A percentile compares a stretch with the other conserved stretches of the same genome.
phyloP scores from a whole-genome alignment of 2,113 vertebrate genomes.

The Pungitius pungitius region DNA sequence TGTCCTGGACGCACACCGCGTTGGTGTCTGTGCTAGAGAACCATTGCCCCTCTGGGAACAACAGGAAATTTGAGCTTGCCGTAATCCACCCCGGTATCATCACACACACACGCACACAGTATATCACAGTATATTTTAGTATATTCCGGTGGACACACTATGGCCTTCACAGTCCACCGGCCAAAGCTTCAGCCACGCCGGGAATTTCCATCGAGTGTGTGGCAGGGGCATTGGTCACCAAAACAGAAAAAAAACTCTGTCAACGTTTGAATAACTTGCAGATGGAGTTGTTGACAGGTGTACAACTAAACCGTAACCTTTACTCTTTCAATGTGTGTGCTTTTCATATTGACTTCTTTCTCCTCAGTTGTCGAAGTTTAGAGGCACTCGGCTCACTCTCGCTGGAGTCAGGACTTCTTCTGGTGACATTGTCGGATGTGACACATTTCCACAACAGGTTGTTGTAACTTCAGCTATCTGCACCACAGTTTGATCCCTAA shows the following conservation, averaged over 20 bases:
- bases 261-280: slow-evolving; percentile 55
- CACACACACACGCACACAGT: slow-evolving; percentile 16
- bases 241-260: slow-evolving; percentile 48
- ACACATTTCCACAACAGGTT: slow-evolving; percentile 47
- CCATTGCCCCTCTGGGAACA: slow-evolving; percentile 38
- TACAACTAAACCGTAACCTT: slow-evolving; percentile 46
- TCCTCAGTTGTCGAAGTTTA: slow-evolving; percentile 23
- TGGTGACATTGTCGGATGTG: slow-evolving; percentile 19
- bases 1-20: slow-evolving; percentile 13
- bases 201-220: slow-evolving; percentile 74
- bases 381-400: slow-evolving; percentile 13
- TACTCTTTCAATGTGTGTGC: slow-evolving; percentile 4
- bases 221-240: slow-evolving; percentile 57
- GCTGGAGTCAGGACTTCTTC: slow-evolving; percentile 4
- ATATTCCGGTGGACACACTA: slow-evolving; percentile 13
- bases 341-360: slow-evolving; percentile 28
- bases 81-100: slow-evolving; percentile 2
- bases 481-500: slow-evolving; percentile 36
- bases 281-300: slow-evolving; percentile 27
- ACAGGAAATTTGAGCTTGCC: slow-evolving; percentile 10
- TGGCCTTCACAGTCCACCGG: slow-evolving; percentile 57
- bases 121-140: too few relatives aligned
- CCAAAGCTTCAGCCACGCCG: slow-evolving; percentile 65
- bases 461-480: slow-evolving; percentile 44
- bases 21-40: slow-evolving; percentile 44